These are phyloP conservation scores for Cricetomys ansorgei DNA, from an alignment of 2,113 vertebrate genomes.

Conservation along the genomic window DNA sequence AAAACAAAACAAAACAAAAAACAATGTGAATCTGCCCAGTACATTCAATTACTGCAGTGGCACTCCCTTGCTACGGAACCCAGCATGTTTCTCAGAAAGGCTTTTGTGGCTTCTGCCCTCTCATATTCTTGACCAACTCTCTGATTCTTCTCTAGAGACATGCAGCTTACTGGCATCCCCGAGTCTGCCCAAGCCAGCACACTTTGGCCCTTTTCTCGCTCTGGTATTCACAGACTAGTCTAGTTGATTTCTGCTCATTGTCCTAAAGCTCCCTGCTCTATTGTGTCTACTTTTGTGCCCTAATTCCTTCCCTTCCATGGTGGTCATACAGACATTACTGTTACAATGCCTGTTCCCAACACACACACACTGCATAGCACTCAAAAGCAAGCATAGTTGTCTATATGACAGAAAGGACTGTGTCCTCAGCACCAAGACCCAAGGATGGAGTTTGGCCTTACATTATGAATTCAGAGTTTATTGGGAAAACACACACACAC, in stretches of 20 bases:
- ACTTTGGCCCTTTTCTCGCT: not conserved
- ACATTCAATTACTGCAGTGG: not conserved
- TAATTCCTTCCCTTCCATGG: not conserved
- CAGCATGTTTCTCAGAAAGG: not conserved
- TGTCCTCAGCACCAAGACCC: not conserved
- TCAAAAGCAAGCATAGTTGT: too few relatives aligned
- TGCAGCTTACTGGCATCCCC: not conserved
- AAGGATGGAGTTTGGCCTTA: not conserved
- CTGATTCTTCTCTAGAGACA: not conserved
- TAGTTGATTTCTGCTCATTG: not conserved
- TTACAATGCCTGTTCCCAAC: not conserved
- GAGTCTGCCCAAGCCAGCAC: not conserved
- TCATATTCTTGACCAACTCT: not conserved
- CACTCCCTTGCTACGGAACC: not conserved
- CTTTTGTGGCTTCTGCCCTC: not conserved
- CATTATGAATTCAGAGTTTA: not conserved
- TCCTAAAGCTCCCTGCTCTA: not conserved
- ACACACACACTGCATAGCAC: not conserved
- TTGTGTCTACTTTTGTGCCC: not conserved
- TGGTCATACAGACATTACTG: not conserved
- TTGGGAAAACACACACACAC: conserved; percentile 15
- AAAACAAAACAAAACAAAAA: too few relatives aligned
- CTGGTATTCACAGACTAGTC: not conserved
- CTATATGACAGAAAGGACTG: too few relatives aligned
- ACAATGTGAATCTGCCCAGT: not conserved